A percentile compares a stretch with the other conserved stretches of the same genome.
Conservation (phyloP, 2,888 invertebrate genomes). For the Chalcis sispes region DNA sequence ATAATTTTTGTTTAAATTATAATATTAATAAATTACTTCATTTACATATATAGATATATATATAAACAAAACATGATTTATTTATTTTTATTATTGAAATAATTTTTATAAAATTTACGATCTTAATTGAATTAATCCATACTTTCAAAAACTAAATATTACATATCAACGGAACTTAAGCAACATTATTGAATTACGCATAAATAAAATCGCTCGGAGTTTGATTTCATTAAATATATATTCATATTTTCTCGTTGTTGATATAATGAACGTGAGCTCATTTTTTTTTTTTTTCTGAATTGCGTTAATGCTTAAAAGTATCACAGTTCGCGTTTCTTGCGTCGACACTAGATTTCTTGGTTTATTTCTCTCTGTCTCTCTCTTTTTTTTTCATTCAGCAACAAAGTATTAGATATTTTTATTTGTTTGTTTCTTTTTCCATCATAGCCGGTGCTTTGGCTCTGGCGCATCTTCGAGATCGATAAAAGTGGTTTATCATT, state of each 20-base stretch:
- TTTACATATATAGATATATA: no score
- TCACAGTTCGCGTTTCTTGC: slow-evolving; percentile 72
- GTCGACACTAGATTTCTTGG: slow-evolving; percentile 31
- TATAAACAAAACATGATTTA: no score
- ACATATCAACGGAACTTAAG: neutral
- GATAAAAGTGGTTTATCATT: slow-evolving; percentile 37
- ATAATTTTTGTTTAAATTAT: no score
- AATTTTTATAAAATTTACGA: no score
- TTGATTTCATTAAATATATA: slow-evolving; percentile 37
- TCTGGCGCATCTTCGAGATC: slow-evolving; percentile 33
- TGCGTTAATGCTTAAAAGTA: slow-evolving; percentile 70
- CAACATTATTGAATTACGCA: neutral
- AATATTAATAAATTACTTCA: no score
- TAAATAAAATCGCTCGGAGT: neutral
- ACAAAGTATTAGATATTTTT: slow-evolving; percentile 20
- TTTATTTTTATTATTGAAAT: no score
- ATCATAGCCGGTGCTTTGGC: neutral
- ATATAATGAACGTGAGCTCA: slow-evolving; percentile 34
- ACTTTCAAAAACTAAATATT: neutral
- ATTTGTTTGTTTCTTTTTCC: slow-evolving; percentile 1
- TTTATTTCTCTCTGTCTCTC: no score
- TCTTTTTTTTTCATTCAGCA: slow-evolving; percentile 23
- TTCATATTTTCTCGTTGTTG: slow-evolving; percentile 23
- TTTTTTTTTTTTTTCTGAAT: slow-evolving; percentile 23
- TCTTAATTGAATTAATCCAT: neutral